Conservation (phyloP, 2,888 invertebrate genomes). For the Microctonus brassicae region DNA sequence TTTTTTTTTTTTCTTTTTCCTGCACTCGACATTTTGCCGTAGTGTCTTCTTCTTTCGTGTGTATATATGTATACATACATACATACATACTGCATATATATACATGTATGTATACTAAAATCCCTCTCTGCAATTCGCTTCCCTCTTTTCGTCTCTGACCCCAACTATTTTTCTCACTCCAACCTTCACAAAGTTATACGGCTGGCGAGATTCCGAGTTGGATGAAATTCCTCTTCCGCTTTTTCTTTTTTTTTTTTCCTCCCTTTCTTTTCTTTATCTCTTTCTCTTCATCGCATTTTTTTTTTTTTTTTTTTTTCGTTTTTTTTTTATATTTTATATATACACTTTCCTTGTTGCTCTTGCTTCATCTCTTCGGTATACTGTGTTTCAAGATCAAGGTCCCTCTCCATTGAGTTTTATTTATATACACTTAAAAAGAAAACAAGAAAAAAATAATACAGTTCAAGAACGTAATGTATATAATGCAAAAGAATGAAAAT, state of each 20-base stretch:
- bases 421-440: constrained; percentile 12
- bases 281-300: constrained; percentile 14
- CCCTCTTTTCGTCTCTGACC: background rate
- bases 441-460: background rate
- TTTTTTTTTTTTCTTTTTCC: constrained; percentile 16
- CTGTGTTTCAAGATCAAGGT: constrained; percentile 41
- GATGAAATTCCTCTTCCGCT: constrained; percentile 24
- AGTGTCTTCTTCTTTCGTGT: background rate
- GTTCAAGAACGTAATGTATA: background rate
- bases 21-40: too few species aligned
- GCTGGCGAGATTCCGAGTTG: constrained; percentile 22
- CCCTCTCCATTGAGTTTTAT: constrained; percentile 40
- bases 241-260: constrained; percentile 25
- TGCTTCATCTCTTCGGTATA: constrained; percentile 23
- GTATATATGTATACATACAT: background rate
- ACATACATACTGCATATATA: too few species aligned
- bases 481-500: background rate
- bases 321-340: constrained; percentile 7
- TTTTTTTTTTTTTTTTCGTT: constrained; percentile 15
- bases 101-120: background rate
- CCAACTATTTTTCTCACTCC: constrained; percentile 22
- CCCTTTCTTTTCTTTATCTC: constrained; percentile 25
- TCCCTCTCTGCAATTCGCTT: constrained; percentile 17
- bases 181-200: constrained; percentile 41
- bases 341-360: constrained; percentile 23